These are phyloP conservation scores for Cylas formicarius DNA, from an alignment of 1,140 invertebrate species.

Conservation along the genomic window DNA sequence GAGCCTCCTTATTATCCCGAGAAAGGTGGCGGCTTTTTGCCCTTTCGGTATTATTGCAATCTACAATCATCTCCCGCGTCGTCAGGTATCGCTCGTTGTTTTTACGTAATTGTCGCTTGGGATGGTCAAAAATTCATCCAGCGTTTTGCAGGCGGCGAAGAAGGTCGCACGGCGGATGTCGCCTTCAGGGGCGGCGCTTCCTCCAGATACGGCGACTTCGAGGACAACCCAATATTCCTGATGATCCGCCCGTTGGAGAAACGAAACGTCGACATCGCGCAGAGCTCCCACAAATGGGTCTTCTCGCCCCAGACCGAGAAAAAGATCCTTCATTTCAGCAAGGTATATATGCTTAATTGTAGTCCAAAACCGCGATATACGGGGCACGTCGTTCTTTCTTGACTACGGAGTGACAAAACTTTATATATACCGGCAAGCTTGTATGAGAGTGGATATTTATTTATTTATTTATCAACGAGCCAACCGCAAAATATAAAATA, in stretches of 20 bases:
- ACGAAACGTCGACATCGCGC: slow-evolving; percentile 40
- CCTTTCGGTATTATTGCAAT: no score
- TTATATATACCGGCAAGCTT: no score
- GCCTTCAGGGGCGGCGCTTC: not conserved
- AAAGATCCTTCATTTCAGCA: slow-evolving; percentile 40
- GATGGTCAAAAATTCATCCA: not conserved
- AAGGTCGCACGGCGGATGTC: not conserved
- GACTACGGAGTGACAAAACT: not conserved
- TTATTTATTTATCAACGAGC: no score
- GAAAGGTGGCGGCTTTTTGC: no score
- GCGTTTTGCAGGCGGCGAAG: not conserved
- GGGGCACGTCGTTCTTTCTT: no score
- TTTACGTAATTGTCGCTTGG: no score
- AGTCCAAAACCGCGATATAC: not conserved
- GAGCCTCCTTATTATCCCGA: no score
- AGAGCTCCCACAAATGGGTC: slow-evolving; percentile 38
- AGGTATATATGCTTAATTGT: slow-evolving; percentile 44
- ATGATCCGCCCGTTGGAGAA: slow-evolving; percentile 41
- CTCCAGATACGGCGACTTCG: not conserved
- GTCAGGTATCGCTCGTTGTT: no score
- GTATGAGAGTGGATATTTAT: no score
- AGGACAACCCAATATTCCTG: slow-evolving; percentile 40
- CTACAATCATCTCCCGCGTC: no score
- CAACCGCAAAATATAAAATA: no score
- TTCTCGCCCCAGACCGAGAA: slow-evolving; percentile 44